phyloP scores from a whole-genome alignment of 92 coral and sea anemone species.

The Porites rus region DNA sequence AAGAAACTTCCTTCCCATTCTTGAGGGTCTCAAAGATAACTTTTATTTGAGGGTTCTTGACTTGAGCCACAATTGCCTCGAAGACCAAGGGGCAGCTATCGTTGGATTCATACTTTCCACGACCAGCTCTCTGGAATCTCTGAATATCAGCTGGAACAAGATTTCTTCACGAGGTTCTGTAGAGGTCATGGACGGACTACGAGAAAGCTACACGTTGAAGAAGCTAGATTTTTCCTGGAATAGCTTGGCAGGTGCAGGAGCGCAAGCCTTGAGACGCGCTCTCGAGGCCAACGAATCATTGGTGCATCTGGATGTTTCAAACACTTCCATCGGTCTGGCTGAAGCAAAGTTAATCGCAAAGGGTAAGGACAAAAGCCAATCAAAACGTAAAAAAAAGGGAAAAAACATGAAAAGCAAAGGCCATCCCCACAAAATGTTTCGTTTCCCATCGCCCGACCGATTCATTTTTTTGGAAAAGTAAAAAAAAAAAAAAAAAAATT shows the following conservation, averaged over 20 bases:
- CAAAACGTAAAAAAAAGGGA: too few species aligned
- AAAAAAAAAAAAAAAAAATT: too few species aligned
- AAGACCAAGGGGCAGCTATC: slow-evolving; percentile 47
- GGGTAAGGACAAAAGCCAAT: slow-evolving; percentile 4
- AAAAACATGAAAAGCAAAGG: too few species aligned
- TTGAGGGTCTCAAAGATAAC: slow-evolving; percentile 53
- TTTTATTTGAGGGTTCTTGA: slow-evolving; percentile 55
- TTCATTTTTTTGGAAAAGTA: too few species aligned
- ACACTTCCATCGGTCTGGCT: slow-evolving; percentile 54
- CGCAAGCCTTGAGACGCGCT: slow-evolving; percentile 52
- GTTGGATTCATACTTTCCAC: slow-evolving; percentile 44
- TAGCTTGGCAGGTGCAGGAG: slow-evolving; percentile 59
- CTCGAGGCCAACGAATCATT: slow-evolving; percentile 58
- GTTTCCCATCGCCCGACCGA: too few species aligned
- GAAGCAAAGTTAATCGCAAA: slow-evolving; percentile 70
- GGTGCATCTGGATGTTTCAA: slow-evolving; percentile 54
- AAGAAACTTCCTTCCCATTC: slow-evolving; percentile 47
- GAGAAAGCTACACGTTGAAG: slow-evolving; percentile 56
- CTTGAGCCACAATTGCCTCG: slow-evolving; percentile 63
- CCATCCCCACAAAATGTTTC: too few species aligned
- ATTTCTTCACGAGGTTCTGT: slow-evolving; percentile 60
- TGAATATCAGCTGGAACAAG: slow-evolving; percentile 75
- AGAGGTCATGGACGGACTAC: slow-evolving; percentile 45
- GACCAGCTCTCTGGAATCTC: slow-evolving; percentile 55
- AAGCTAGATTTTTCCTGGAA: slow-evolving; percentile 70